These are phyloP conservation scores for Plestiodon gilberti DNA, from an alignment of 2,113 vertebrate species.

Conservation along the genomic window DNA sequence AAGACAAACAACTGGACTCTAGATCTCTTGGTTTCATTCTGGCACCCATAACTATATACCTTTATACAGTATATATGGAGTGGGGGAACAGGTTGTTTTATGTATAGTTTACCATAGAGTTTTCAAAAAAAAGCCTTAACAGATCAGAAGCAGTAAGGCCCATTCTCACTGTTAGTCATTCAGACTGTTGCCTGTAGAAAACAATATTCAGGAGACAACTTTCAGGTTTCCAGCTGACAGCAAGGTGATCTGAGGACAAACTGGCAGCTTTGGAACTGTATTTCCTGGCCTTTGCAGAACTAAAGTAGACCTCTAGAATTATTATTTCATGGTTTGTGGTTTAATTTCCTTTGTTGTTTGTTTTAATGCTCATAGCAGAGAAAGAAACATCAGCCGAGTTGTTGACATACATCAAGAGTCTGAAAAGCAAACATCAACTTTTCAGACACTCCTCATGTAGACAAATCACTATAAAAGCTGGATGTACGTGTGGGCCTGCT, in stretches of 20 bases:
- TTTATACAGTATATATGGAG: background rate
- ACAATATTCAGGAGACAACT: conserved; percentile 49
- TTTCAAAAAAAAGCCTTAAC: conserved; percentile 9
- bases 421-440: background rate
- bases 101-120: background rate
- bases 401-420: conserved; percentile 27
- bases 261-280: conserved; percentile 61
- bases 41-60: background rate
- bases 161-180: background rate
- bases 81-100: too few relatives aligned
- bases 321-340: conserved; percentile 68
- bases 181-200: background rate
- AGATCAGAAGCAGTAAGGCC: conserved; percentile 18
- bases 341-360: conserved; percentile 66
- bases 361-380: conserved; percentile 64
- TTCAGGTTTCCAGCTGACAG: conserved; percentile 66
- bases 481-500: background rate
- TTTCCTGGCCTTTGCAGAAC: conserved; percentile 71
- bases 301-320: conserved; percentile 59
- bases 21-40: conserved; percentile 7
- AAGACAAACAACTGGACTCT: conserved; percentile 17
- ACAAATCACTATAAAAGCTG: background rate
- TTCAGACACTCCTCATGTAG: background rate
- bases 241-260: conserved; percentile 67
- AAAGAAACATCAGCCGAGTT: conserved; percentile 46